Base-by-base conservation (phyloP, 2,888 invertebrate genomes). In the Eumerus sabulonum region DNA sequence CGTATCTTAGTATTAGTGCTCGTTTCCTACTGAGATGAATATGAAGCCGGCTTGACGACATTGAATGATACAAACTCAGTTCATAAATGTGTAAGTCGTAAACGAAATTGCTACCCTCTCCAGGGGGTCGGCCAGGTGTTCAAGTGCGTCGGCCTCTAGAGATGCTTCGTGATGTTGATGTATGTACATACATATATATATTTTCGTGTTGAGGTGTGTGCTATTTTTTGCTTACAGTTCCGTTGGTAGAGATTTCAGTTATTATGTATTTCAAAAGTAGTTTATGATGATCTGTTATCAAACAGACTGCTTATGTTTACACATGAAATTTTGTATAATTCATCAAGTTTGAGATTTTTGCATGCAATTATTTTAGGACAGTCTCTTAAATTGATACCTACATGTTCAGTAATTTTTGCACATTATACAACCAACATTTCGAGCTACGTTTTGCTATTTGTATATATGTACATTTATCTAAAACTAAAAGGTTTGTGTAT, bases 101-200 rank as follows among this genome's bases (percentile, higher is more conserved):
- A 79, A 74, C 60, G 66, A 81, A 81, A 76, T 71, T 66, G 70
- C 51, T 76, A 64, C 67, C 62, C 77, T 77, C 82, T 82, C 67
- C 67, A 82, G 82, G 82, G 82, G 82, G 77, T 82, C 81, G 81
- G 56, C 82, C 82, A 82, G 82, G 82, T 82, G 82, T 82, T 82
- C 82, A 82, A 82, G 82, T 82, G 77, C 81, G 82, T 82, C 77
- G 82, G 81, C 74, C 82, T 82, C 70, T 74, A 60, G 64, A 74
- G 63, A 60, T 59, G 68, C 74, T 74, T 57, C 67, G 45, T 72
- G 66, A 74, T n/a, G n/a, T n/a, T n/a, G n/a, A n/a, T n/a, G n/a
- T n/a, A n/a, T n/a, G n/a, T n/a, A n/a, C n/a, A n/a, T n/a, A n/a
- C n/a, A n/a, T n/a, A n/a, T 56, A 62, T 51, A 54, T 44, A 56